Base-by-base conservation (phyloP, 1,140 invertebrate species). In the Arion vulgaris region DNA sequence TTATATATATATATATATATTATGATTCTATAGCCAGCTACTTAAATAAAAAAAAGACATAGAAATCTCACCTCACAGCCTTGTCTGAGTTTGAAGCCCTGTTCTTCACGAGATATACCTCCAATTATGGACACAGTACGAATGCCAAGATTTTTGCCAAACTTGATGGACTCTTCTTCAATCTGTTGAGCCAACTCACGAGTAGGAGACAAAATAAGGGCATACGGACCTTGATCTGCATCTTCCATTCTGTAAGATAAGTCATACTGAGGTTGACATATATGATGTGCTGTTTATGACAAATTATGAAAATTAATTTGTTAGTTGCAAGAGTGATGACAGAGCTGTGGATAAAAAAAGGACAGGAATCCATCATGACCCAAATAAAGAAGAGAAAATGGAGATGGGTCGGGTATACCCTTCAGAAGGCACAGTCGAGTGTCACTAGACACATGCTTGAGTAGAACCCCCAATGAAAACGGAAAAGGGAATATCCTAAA, bases 111-210 rank as follows among this genome's bases (percentile, higher is more conserved):
- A 0, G 97, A 99, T 0, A 99, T 90, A 87, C 98, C 98, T 92
- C 99, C 99, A 84, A 99, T 99, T 57, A 99, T 97, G 13, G 99
- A 97, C 0, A 99, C 98, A 41, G 98, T 99, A 80, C 97, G 94
- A 72, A 99, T 98, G 38, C 97, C 97, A 15, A 99, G 93, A 5
- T 96, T 96, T 86, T 96, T 95, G 36, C 98, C 98, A 94, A 99
- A 99, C 93, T 99, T 99, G 81, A 96, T 96, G 0, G 98, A 98
- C 93, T 99, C 99, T 93, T 99, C 98, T 93, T 99, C 98, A 88
- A 99, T 99, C 93, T 99, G 99, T 91, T 99, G 98, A 0, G 99
- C 99, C 93, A 99, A 95, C 92, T 99, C 99, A 93, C 98, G 95
- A 71, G 99, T 99, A 0, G 99, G 99, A 0, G 99, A 98, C 90